phyloP scores from a whole-genome alignment of 2,113 vertebrate species.

The Hippocampus comes region DNA sequence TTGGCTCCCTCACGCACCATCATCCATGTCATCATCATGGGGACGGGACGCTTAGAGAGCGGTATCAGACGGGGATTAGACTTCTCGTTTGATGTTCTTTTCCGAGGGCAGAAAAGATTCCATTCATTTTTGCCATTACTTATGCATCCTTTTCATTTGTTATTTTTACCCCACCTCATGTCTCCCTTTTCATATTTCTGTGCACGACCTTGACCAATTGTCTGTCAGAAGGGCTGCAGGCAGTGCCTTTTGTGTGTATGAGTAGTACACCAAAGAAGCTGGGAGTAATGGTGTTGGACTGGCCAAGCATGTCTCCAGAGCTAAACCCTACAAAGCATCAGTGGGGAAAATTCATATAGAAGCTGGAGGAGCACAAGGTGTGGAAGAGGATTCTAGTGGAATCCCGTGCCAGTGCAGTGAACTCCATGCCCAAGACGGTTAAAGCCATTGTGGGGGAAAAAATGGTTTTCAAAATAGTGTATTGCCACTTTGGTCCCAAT shows the following conservation, averaged over 20 bases:
- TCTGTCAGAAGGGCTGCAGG: conserved; percentile 39
- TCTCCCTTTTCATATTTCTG: conserved; percentile 35
- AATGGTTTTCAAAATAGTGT: too few relatives aligned
- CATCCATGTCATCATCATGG: conserved; percentile 57
- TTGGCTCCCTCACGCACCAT: conserved; percentile 40
- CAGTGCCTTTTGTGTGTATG: conserved; percentile 25
- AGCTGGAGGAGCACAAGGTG: too few relatives aligned
- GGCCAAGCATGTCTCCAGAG: neutral
- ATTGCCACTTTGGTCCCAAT: too few relatives aligned
- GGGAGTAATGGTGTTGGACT: neutral
- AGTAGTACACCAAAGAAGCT: neutral
- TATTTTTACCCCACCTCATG: neutral
- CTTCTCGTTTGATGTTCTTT: conserved; percentile 57
- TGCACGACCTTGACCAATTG: conserved; percentile 34
- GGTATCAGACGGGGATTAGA: conserved; percentile 43
- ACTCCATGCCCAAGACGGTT: neutral
- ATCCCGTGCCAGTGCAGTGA: neutral
- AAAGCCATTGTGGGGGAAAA: too few relatives aligned
- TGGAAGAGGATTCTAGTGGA: too few relatives aligned
- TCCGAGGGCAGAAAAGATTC: conserved; percentile 44
- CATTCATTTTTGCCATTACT: conserved; percentile 11
- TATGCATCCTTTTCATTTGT: conserved; percentile 43
- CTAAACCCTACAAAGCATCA: neutral
- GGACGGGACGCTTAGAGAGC: conserved; percentile 39
- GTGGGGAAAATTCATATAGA: neutral